Evolutionary conservation across 2,888 invertebrate genomes (phyloP).

Genomic region (Subacronicta megacephala): DNA sequence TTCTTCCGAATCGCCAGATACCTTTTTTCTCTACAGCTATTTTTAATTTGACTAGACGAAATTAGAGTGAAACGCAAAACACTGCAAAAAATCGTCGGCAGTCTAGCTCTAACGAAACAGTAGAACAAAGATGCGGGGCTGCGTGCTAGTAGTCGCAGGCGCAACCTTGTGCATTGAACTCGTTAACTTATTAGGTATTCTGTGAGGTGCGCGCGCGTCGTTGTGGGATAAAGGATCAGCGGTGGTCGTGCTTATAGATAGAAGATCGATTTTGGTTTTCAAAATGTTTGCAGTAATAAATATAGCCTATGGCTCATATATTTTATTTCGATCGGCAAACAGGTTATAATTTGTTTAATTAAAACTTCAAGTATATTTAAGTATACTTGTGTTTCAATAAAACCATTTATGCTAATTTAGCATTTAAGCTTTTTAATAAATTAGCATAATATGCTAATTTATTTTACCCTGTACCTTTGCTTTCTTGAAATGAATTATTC

Average conservation of each 20-base stretch:
- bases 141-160: slow-evolving; percentile 30
- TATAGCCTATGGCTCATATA: too few relatives aligned
- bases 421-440: too few relatives aligned
- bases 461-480: too few relatives aligned
- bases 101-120: slow-evolving; percentile 19
- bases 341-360: too few relatives aligned
- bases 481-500: too few relatives aligned
- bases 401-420: too few relatives aligned
- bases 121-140: slow-evolving; percentile 45
- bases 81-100: slow-evolving; percentile 31
- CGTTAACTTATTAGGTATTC: slow-evolving; percentile 66
- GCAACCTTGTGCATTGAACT: slow-evolving; percentile 67
- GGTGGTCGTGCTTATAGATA: slow-evolving; percentile 44
- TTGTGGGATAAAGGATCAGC: slow-evolving; percentile 69
- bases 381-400: too few relatives aligned
- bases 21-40: slow-evolving; percentile 33
- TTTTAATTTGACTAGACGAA: slow-evolving; percentile 26
- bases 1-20: too few relatives aligned
- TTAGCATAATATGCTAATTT: too few relatives aligned
- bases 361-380: too few relatives aligned
- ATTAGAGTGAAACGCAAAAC: slow-evolving; percentile 15
- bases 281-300: slow-evolving; percentile 12
- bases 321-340: too few relatives aligned
- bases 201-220: slow-evolving; percentile 51
- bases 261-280: slow-evolving; percentile 32